Evolutionary conservation across 2,797 vertebrate species (phyloP), one percentile per base, ranked within the genome.

Genomic region (Anas bernieri): DNA sequence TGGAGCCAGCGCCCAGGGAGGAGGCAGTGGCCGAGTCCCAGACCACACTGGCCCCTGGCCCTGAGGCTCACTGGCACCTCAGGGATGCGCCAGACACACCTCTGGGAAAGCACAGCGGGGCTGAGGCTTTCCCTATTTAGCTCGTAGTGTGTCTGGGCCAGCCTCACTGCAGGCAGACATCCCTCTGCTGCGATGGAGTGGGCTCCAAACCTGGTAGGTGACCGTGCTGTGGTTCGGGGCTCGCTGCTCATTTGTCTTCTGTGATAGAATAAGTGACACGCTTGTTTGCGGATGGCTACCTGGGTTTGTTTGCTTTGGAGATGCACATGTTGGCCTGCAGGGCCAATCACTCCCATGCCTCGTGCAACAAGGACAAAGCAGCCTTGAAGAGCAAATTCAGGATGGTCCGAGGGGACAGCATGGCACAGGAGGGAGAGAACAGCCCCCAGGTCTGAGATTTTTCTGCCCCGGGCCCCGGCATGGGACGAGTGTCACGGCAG

Each of bases 141-240:
- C 94, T 93, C 78, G 48, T 2, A 9, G 17, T 91, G 95, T 3
- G 21, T 90, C 84, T 90, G 94, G 90, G 89, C 84, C 87, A 87
- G 96, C 90, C 96, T 95, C 95, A 96, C 95, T 52, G 92, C 91
- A 18, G 88, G 54, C 92, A 93, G n/a, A 94, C 92, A 23, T 96
- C 33, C 39, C 93, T 95, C 66, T 4, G 6, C 12, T 3, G 64
- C 91, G 25, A 98, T 98, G 98, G 97, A 97, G 91, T 30, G 94
- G 95, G 94, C 96, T 67, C 96, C 96, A 78, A 97, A 94, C 95
- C 96, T 98, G 98, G 98, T 98, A 98, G 91, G 98, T 97, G 94
- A 59, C 80, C 58, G 75, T 83, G 7, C 1, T 1, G 54, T 6
- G 2, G 30, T 61, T 55, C 41, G 6, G 75, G 72, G 88, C 80